Evolutionary conservation across 2,797 vertebrate genomes (phyloP).

Genomic region (Sebastes baramenuke): DNA sequence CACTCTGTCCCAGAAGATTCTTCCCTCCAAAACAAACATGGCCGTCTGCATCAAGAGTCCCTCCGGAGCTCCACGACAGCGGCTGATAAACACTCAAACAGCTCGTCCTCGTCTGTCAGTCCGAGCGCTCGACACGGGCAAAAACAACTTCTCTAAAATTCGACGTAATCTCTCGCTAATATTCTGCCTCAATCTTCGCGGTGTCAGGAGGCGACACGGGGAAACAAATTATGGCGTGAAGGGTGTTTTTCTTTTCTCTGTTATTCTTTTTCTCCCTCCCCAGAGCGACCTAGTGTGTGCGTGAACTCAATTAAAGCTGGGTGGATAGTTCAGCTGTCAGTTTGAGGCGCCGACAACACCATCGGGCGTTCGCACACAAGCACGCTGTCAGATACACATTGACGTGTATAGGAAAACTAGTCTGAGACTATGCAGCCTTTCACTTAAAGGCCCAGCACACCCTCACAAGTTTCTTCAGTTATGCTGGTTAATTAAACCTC

Average conservation of each 20-base stretch:
- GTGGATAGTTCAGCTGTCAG: constrained; percentile 60
- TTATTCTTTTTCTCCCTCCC: background rate
- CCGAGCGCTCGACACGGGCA: background rate
- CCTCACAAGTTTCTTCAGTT: background rate
- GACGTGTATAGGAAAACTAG: background rate
- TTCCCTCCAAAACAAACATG: constrained; percentile 6
- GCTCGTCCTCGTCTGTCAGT: constrained; percentile 39
- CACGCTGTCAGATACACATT: background rate
- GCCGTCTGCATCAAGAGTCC: background rate
- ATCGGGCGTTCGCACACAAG: background rate
- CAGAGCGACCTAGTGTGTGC: constrained; percentile 26
- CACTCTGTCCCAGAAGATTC: background rate
- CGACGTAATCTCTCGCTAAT: constrained; percentile 41
- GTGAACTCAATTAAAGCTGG: constrained; percentile 63
- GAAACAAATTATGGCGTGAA: constrained; percentile 50
- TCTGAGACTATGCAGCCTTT: background rate
- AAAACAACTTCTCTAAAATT: constrained; percentile 51
- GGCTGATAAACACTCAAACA: constrained; percentile 30
- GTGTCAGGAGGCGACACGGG: constrained; percentile 43
- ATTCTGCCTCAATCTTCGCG: constrained; percentile 39
- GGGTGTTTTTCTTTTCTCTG: constrained; percentile 35
- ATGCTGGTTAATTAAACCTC: background rate
- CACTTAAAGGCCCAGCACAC: background rate
- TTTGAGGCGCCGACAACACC: constrained; percentile 23
- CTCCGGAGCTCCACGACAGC: background rate